Conservation (phyloP, 2,888 invertebrate genomes). For the Campoletis raptor region DNA sequence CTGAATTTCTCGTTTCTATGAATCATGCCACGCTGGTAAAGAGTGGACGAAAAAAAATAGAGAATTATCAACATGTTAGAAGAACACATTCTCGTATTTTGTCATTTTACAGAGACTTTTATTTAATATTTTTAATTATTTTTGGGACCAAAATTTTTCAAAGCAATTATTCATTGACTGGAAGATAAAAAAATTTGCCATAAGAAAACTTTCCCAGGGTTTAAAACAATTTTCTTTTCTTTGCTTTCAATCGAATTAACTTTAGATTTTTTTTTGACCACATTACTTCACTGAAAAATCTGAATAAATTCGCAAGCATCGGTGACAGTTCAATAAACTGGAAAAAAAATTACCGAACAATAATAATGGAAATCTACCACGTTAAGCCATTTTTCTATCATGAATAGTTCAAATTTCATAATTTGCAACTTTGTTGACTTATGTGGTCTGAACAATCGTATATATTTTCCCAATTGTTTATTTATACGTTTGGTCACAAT, state of each 20-base stretch:
- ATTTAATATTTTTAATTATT: neutral
- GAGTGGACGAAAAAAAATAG: neutral
- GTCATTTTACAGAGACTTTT: too few relatives aligned
- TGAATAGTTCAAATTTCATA: neutral
- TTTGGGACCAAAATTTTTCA: neutral
- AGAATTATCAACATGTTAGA: neutral
- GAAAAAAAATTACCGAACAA: neutral
- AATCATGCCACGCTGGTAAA: neutral
- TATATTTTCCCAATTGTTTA: conserved; percentile 1
- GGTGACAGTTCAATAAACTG: neutral
- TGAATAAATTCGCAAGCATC: neutral
- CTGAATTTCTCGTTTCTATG: neutral
- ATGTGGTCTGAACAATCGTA: neutral
- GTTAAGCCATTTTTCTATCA: neutral
- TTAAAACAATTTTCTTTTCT: too few relatives aligned
- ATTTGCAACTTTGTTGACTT: neutral
- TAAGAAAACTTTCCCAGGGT: too few relatives aligned
- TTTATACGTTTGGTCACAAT: conserved; percentile 40
- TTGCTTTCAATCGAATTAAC: too few relatives aligned
- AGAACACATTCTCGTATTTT: neutral
- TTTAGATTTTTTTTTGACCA: neutral
- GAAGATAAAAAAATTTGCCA: too few relatives aligned
- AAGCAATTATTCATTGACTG: neutral
- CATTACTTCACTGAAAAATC: neutral
- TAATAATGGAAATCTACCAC: neutral